phyloP scores from a whole-genome alignment of 2,113 vertebrate species.

The Etia nguti region DNA sequence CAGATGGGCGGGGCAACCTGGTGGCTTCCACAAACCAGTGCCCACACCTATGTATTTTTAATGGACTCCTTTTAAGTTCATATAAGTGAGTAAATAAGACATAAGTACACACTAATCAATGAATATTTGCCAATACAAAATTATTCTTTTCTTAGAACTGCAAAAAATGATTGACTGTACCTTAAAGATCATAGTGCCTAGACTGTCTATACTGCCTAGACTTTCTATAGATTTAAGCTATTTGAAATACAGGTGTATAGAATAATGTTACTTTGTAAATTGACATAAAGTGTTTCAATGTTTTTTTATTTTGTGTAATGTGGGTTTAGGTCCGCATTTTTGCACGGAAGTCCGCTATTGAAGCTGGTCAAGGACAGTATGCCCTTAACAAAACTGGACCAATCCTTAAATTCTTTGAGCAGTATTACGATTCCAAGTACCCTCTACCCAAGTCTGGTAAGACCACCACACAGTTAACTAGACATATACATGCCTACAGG shows the following conservation, averaged over 20 bases:
- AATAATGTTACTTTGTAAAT: neutral
- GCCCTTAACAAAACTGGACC: conserved; percentile 73
- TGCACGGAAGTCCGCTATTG: conserved; percentile 78
- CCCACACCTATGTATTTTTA: neutral
- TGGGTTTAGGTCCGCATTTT: conserved; percentile 84
- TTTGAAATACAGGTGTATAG: neutral
- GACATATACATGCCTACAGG: neutral
- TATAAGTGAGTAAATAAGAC: neutral
- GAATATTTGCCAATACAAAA: neutral
- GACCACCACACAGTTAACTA: neutral
- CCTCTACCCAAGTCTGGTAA: conserved; percentile 86
- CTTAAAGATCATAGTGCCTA: neutral
- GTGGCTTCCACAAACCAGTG: neutral
- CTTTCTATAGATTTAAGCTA: neutral
- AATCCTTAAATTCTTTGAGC: conserved; percentile 82
- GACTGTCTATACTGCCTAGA: neutral
- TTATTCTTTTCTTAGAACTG: neutral
- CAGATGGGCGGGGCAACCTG: neutral
- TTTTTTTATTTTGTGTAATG: neutral
- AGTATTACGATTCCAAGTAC: conserved; percentile 73
- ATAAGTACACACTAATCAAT: neutral
- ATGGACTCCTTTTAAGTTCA: neutral
- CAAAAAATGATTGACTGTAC: neutral
- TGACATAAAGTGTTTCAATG: neutral
- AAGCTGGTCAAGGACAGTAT: conserved; percentile 63